Evolutionary conservation across 2,797 vertebrate genomes (phyloP).

Genomic region (Neosilurus hyrtlii): DNA sequence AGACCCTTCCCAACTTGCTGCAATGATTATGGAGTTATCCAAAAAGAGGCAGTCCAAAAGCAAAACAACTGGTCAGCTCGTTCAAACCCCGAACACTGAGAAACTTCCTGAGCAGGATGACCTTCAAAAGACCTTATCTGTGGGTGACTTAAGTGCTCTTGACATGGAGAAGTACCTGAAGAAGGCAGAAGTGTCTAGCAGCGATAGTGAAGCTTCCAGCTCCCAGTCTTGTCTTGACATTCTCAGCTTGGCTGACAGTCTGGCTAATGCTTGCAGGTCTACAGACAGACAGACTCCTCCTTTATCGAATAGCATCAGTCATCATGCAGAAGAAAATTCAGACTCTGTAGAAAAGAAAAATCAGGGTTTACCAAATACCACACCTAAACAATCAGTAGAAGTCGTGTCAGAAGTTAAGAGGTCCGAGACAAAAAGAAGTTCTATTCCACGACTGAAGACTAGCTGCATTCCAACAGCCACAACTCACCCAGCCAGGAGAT

Average conservation of each 20-base stretch:
- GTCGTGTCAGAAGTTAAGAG: constrained; percentile 37
- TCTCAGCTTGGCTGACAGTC: constrained; percentile 59
- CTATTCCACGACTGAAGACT: constrained; percentile 57
- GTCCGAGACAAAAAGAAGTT: constrained; percentile 57
- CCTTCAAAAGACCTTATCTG: constrained; percentile 67
- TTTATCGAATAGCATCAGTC: constrained; percentile 30
- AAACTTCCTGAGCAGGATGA: constrained; percentile 47
- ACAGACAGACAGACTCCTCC: constrained; percentile 36
- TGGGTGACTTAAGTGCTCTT: constrained; percentile 69
- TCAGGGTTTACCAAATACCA: neutral
- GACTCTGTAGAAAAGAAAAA: constrained; percentile 29
- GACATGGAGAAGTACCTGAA: constrained; percentile 92
- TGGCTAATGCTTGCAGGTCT: constrained; percentile 55
- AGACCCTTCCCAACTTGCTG: constrained; percentile 87
- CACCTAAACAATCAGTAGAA: constrained; percentile 7
- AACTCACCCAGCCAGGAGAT: constrained; percentile 53
- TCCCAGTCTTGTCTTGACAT: constrained; percentile 69
- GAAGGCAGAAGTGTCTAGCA: constrained; percentile 71
- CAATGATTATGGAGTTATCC: constrained; percentile 88
- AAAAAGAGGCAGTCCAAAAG: constrained; percentile 69
- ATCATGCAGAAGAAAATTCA: neutral
- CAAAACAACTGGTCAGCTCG: neutral
- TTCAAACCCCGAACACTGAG: constrained; percentile 29
- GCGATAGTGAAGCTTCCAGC: constrained; percentile 66
- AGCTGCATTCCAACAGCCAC: constrained; percentile 39